phyloP scores from a whole-genome alignment of 2,113 vertebrate species.

The Chaetorhynchus papuensis region DNA sequence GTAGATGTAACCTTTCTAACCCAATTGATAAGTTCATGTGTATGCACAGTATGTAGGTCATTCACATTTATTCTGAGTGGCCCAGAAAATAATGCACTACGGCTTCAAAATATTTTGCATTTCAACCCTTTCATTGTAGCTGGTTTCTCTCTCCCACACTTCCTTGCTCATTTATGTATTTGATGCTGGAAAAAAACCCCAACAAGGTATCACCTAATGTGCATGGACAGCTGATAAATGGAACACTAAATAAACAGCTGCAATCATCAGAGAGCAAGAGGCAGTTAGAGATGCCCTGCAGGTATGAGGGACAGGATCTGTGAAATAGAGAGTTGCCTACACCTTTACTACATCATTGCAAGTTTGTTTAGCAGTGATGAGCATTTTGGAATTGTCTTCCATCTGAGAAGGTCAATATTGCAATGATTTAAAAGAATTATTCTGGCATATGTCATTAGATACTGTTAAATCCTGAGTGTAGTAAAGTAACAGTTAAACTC shows the following conservation, averaged over 20 bases:
- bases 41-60: not conserved
- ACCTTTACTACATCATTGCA: not conserved
- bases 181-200: not conserved
- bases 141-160: not conserved
- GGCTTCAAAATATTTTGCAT: not conserved
- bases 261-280: not conserved
- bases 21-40: not conserved
- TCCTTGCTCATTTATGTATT: not conserved
- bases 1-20: slow-evolving; percentile 8
- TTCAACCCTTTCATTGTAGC: not conserved
- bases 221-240: not conserved
- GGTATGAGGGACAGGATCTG: not conserved
- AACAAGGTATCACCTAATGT: not conserved
- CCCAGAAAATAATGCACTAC: not conserved
- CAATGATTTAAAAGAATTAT: not conserved
- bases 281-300: not conserved
- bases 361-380: not conserved
- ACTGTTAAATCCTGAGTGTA: not conserved
- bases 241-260: not conserved
- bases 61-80: not conserved
- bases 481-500: not conserved
- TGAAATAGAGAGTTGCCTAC: not conserved
- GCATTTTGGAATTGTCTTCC: not conserved
- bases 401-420: not conserved
- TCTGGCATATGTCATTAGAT: not conserved